Base-by-base conservation (phyloP, 2,113 vertebrate species). In the Capreolus pygargus region DNA sequence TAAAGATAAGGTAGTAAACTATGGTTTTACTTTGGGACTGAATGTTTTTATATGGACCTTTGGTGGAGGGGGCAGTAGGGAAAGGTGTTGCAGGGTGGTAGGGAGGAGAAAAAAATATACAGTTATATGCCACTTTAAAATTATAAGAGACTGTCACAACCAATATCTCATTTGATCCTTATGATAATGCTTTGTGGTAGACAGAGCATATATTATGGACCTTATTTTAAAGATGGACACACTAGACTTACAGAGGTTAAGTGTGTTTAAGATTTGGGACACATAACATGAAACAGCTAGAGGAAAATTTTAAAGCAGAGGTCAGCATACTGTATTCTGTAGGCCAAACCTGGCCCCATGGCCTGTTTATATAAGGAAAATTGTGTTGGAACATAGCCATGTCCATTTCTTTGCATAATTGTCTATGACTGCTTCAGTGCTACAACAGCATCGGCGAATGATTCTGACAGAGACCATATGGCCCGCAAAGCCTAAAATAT, bases 321-420 rank as follows among this genome's bases (percentile, higher is more conserved):
- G 45, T 93, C 85, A 96, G n/a, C 70, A 84, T 85, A 78, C 64
- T 79, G 84, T 50, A 89, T 83, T 74, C 61, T 47, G 3, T 83
- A 47, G 36, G 45, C 70, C 47, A 89, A 96, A 86, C 79, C 83
- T 89, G 86, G 47, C 28, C 70, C 79, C 54, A 27, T 28, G 39
- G 78, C 27, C 94, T 90, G 50, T 58, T 74, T 92, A 28, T 84
- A 16, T 84, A 89, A 97, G 86, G 86, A 86, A 50, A 95, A 94
- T 70, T 87, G 60, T 79, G n/a, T 5, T 97, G 90, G 54, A 86
- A 57, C 36, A 28, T 1, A 83, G 84, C 55, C 92, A 91, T 11
- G 28, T 54, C 82, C 47, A 55, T 96, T 93, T 95, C 78, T 98
- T 97, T 94, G 36, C 84, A 74, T 82, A 86, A 91, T 12, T 86